Percentiles rank a stretch among this genome's conserved stretches.
phyloP scores from a whole-genome alignment of 2,113 vertebrate species.

The Istiophorus platypterus region DNA sequence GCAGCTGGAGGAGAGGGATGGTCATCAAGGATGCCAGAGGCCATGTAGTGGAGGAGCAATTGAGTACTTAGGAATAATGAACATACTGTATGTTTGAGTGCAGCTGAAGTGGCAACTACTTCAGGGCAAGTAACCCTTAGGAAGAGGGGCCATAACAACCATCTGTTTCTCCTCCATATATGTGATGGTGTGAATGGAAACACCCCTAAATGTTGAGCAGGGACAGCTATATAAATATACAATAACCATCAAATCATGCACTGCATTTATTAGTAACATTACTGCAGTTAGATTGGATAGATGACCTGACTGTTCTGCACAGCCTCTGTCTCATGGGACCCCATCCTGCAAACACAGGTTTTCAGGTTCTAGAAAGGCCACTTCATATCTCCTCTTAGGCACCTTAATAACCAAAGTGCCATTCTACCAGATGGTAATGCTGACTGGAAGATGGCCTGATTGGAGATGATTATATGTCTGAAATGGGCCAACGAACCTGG shows the following conservation, averaged over 20 bases:
- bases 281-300: not conserved
- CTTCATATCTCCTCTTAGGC: slow-evolving; percentile 36
- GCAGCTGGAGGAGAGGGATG: slow-evolving; percentile 44
- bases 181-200: slow-evolving; percentile 36
- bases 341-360: slow-evolving; percentile 23
- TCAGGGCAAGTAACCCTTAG: slow-evolving; percentile 57
- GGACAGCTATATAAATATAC: slow-evolving; percentile 33
- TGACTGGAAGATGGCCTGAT: slow-evolving; percentile 54
- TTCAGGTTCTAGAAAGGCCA: slow-evolving; percentile 11
- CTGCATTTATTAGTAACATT: not conserved
- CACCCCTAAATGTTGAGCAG: slow-evolving; percentile 16
- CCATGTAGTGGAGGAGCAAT: slow-evolving; percentile 54
- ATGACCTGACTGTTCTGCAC: slow-evolving; percentile 6
- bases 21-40: slow-evolving; percentile 40
- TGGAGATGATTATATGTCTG: slow-evolving; percentile 63
- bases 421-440: slow-evolving; percentile 57
- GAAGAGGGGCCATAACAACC: slow-evolving; percentile 48
- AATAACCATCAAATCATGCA: not conserved
- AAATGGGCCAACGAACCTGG: slow-evolving; percentile 38
- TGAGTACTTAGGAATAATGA: slow-evolving; percentile 66
- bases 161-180: slow-evolving; percentile 69
- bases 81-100: slow-evolving; percentile 66
- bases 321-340: not conserved
- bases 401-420: slow-evolving; percentile 40
- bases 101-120: slow-evolving; percentile 60